Evolutionary conservation across 1,140 invertebrate genomes (phyloP).

Genomic region (Drosophila oshimai): DNA sequence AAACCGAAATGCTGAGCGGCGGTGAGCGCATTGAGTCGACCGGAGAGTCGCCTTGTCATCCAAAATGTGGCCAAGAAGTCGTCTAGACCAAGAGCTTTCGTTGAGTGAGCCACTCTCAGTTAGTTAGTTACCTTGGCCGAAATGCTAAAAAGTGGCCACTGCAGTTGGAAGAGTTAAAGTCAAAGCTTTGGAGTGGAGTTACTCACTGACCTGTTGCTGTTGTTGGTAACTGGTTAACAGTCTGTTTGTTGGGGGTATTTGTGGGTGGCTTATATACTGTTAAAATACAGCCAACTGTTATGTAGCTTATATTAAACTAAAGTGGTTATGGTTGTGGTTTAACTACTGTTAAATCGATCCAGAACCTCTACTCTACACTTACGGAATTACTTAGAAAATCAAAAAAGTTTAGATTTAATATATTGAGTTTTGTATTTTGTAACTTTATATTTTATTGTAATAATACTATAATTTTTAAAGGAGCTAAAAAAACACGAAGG

Average conservation of each 20-base stretch:
- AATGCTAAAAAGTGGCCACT: constrained; percentile 37
- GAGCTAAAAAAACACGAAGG: too few species aligned
- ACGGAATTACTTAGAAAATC: too few species aligned
- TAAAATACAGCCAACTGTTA: constrained; percentile 1
- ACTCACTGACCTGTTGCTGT: constrained; percentile 56
- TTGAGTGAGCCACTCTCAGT: constrained; percentile 13
- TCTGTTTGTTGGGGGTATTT: not conserved
- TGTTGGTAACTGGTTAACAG: not conserved
- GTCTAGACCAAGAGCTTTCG: constrained; percentile 1
- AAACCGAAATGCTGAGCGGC: not conserved
- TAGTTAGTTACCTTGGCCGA: constrained; percentile 66
- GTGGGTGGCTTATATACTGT: not conserved
- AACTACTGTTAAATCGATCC: too few species aligned
- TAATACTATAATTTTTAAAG: too few species aligned
- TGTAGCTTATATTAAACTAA: too few species aligned
- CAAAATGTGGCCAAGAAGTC: constrained; percentile 4
- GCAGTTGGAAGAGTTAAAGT: too few species aligned
- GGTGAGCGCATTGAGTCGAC: constrained; percentile 48
- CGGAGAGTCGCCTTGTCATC: constrained; percentile 17
- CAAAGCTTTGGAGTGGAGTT: not conserved
- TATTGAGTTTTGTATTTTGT: too few species aligned
- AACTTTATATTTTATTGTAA: too few species aligned
- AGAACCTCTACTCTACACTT: too few species aligned
- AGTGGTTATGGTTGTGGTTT: too few species aligned
- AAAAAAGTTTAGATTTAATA: too few species aligned